Base-by-base conservation (phyloP, 2,888 invertebrate genomes). In the Spisula subtruncata region DNA sequence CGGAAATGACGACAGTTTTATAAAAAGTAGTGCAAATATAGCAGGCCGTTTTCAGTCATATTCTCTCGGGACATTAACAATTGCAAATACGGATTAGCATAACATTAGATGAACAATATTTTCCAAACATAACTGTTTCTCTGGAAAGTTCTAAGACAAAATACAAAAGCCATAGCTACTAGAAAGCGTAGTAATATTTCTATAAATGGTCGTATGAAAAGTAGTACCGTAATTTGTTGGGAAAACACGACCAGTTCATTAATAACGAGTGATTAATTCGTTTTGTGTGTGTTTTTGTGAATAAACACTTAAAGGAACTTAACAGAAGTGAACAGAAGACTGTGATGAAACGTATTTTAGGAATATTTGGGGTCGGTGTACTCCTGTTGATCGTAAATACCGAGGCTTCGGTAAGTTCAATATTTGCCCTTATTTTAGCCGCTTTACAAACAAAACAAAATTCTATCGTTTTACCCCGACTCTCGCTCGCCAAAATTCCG, bases 281-380 rank as follows among this genome's bases (percentile, higher is more conserved):
- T 56, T 80, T 83, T 83, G 75, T 83, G 83, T 54, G n/a, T 46
- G 20, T 75, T 75, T 71, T 66, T 75, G 66, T 79, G 85, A 25
- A 46, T 41, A 16, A 85, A 80, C 79, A n/a, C 29, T n/a, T 54
- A 35, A 85, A 54, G 54, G 35, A 80, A 41, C 56, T 25, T 20
- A 71, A 41, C 51, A 85, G 35, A 41, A 29, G 35, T 16, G 41
- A 25, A 10, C 46, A 80, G 25, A 83, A 85, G n/a, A 87, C 35
- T 90, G 90, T 90, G 81, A 90, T 90, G 90, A 66, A 81, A 81
- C 85, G 88, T 54, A 16, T 88, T 66, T 66, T 88, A 83, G 54
- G 25, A 51, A 51, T 88, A 79, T 85, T 88, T 66, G 90, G 90
- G 83, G 90, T 85, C 81, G 88, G 54, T 71, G 86, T 90, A 83